These are phyloP conservation scores for Parthenolecanium corni DNA, from an alignment of 2,888 invertebrate species.

Conservation along the genomic window DNA sequence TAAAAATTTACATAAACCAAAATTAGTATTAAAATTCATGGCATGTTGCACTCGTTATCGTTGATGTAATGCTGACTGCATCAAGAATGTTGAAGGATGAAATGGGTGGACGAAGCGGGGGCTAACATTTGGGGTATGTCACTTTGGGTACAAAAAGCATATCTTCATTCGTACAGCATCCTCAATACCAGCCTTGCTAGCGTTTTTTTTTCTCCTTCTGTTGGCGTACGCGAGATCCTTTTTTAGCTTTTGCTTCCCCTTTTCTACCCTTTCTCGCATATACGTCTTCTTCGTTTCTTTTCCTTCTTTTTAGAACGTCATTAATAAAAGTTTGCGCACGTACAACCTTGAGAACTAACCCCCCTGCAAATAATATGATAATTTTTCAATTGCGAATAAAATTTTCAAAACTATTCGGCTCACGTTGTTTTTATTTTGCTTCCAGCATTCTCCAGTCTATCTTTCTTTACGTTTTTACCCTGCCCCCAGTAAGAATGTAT, in stretches of 20 bases:
- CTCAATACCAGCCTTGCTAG: conserved; percentile 2
- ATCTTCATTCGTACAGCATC: not conserved
- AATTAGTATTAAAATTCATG: conserved; percentile 13
- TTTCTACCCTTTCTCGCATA: not conserved
- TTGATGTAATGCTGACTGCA: not conserved
- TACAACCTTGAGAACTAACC: conserved; percentile 2
- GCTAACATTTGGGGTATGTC: not conserved
- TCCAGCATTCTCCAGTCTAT: not conserved
- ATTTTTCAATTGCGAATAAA: conserved; percentile 12
- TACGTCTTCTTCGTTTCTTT: too few relatives aligned
- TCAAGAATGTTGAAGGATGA: too few relatives aligned
- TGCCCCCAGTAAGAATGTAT: too few relatives aligned
- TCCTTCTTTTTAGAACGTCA: too few relatives aligned
- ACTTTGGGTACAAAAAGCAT: not conserved
- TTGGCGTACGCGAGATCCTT: not conserved
- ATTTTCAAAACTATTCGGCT: conserved; percentile 5
- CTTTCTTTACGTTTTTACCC: too few relatives aligned
- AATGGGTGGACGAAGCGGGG: too few relatives aligned
- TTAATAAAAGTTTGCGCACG: not conserved
- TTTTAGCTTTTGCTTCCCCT: not conserved
- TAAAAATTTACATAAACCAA: conserved; percentile 10
- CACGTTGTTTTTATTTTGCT: conserved; percentile 5
- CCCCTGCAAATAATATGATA: not conserved
- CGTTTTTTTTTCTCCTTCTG: not conserved
- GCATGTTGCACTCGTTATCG: conserved; percentile 7